Percentiles rank a stretch among this genome's conserved stretches.
phyloP scores from a whole-genome alignment of 2,113 vertebrate species.

The Callospermophilus lateralis region DNA sequence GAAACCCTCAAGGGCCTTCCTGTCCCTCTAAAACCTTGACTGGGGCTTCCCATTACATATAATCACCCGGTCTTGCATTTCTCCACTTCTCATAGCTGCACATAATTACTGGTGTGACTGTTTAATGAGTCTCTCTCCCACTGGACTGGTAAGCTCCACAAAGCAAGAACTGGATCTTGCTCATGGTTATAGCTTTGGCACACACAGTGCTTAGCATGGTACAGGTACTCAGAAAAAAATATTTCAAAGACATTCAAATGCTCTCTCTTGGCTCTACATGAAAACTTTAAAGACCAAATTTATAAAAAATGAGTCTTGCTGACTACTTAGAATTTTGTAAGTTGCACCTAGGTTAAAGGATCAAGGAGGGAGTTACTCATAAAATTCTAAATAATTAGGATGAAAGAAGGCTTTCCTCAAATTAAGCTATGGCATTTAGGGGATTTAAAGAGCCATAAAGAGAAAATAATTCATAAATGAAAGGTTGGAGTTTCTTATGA shows the following conservation, averaged over 20 bases:
- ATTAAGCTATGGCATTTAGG: background rate
- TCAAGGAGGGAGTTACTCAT: background rate
- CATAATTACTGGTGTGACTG: background rate
- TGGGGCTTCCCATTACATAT: background rate
- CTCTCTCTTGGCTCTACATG: background rate
- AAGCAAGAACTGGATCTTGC: background rate
- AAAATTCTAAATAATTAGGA: slow-evolving; percentile 27
- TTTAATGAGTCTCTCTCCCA: background rate
- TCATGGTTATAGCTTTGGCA: background rate
- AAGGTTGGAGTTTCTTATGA: background rate
- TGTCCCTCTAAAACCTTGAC: background rate
- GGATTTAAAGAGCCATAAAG: background rate
- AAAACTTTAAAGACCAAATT: slow-evolving; percentile 32
- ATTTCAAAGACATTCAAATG: slow-evolving; percentile 13
- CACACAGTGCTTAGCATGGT: background rate
- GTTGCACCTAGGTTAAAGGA: background rate
- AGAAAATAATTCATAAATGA: background rate
- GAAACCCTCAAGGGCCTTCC: background rate
- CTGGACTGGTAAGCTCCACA: background rate
- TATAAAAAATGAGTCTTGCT: background rate
- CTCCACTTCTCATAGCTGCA: background rate
- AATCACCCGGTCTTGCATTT: background rate
- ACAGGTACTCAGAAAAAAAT: background rate
- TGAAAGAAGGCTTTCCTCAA: slow-evolving; percentile 21
- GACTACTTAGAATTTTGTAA: background rate